Conservation (phyloP, 2,888 invertebrate genomes). For the Tipula unca region DNA sequence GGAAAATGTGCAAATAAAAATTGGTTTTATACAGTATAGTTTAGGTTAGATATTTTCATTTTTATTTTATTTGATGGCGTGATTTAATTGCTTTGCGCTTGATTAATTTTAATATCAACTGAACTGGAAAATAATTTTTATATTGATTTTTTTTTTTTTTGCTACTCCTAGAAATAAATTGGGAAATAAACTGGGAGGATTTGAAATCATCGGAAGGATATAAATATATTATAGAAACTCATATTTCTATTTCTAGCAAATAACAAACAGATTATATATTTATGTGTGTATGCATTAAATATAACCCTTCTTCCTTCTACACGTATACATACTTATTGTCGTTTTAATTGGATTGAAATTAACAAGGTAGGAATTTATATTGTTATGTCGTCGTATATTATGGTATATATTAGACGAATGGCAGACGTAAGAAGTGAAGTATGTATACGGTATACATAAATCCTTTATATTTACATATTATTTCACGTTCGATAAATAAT, state of each 20-base stretch:
- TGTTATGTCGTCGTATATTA: background rate
- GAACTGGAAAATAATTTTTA: background rate
- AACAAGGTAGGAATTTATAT: background rate
- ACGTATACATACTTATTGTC: background rate
- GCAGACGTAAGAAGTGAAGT: background rate
- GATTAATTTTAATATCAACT: background rate
- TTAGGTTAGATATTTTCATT: background rate
- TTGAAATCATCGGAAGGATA: background rate
- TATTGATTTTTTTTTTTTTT: background rate
- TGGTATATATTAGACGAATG: background rate
- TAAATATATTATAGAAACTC: background rate
- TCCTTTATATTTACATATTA: background rate
- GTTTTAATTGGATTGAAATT: background rate
- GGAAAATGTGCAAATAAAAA: background rate
- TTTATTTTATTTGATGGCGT: background rate
- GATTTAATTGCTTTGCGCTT: constrained; percentile 14
- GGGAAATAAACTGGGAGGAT: background rate
- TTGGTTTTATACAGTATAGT: background rate
- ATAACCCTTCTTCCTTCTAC: background rate
- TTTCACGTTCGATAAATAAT: background rate
- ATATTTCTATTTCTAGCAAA: no score
- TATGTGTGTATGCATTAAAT: background rate
- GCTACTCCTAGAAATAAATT: background rate
- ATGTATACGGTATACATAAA: background rate
- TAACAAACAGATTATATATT: background rate